Percentiles rank a stretch among this genome's conserved stretches.
phyloP scores from a whole-genome alignment of 2,888 invertebrate species.

The Lepidochitona cinerea region DNA sequence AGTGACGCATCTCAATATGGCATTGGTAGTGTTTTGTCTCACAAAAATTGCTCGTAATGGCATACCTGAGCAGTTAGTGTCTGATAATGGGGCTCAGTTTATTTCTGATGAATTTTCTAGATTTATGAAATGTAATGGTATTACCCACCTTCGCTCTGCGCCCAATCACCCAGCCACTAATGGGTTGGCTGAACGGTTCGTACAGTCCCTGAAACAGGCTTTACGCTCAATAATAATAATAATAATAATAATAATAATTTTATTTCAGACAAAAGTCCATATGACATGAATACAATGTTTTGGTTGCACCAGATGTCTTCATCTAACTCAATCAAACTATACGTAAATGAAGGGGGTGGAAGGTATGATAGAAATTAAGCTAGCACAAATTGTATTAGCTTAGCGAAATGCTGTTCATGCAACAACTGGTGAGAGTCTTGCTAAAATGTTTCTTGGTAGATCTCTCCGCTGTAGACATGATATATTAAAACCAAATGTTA shows the following conservation, averaged over 20 bases:
- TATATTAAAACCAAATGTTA: not conserved
- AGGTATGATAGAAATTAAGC: not conserved
- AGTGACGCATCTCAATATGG: too few species aligned
- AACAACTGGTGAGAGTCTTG: not conserved
- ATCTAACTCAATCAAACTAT: too few species aligned
- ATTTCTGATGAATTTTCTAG: not conserved
- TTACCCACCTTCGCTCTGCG: not conserved
- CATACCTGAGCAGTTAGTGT: not conserved
- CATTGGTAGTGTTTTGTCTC: too few species aligned
- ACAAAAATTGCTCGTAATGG: not conserved
- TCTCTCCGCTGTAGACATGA: not conserved
- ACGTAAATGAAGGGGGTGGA: not conserved
- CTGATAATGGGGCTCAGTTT: constrained; percentile 8
- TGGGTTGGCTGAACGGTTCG: constrained; percentile 10
- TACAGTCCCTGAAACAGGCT: constrained; percentile 5
- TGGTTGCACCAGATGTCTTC: too few species aligned
- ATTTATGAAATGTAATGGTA: constrained; percentile 1
- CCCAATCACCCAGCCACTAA: constrained; percentile 6
- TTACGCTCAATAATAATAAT: too few species aligned
- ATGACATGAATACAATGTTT: too few species aligned
- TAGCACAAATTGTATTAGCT: not conserved
- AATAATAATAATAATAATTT: too few species aligned
- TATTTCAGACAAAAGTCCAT: too few species aligned
- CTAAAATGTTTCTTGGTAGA: not conserved
- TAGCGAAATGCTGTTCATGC: not conserved